These are phyloP conservation scores for Oncorhynchus kisutch DNA, from an alignment of 2,113 vertebrate species.

Conservation along the genomic window DNA sequence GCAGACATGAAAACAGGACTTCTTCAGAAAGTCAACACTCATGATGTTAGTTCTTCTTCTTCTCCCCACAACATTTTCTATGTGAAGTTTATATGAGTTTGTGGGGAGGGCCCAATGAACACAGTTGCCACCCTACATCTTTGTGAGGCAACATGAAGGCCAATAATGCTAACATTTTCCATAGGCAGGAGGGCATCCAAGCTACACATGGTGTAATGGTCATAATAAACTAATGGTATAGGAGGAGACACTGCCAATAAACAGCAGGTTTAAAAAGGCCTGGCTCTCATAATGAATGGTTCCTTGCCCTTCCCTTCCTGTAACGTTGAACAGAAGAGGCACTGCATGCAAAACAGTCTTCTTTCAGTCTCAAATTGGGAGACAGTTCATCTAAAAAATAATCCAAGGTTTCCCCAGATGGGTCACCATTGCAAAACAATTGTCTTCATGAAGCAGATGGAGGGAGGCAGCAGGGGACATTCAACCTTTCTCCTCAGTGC, in stretches of 20 bases:
- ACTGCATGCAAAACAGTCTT: not conserved
- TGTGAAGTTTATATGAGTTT: not conserved
- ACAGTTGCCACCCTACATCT: not conserved
- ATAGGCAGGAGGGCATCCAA: not conserved
- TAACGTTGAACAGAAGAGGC: not conserved
- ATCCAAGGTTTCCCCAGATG: not conserved
- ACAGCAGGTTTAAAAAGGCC: not conserved
- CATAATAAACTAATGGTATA: not conserved
- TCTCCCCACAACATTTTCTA: not conserved
- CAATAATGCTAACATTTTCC: not conserved
- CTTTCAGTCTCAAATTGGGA: not conserved
- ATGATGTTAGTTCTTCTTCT: too few species aligned
- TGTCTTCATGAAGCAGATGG: not conserved
- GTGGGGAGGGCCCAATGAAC: not conserved
- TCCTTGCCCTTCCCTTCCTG: not conserved
- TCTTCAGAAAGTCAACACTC: not conserved
- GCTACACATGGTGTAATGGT: not conserved
- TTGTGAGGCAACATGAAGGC: not conserved
- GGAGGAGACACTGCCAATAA: not conserved
- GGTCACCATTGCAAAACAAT: not conserved
- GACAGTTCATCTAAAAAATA: slow-evolving; percentile 10
- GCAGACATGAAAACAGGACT: not conserved
- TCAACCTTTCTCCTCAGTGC: not conserved
- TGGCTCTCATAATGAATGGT: not conserved
- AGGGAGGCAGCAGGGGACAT: not conserved